A percentile compares a stretch with the other conserved stretches of the same genome.
phyloP scores from a whole-genome alignment of 2,113 vertebrate genomes.

The Dasyornis broadbenti region DNA sequence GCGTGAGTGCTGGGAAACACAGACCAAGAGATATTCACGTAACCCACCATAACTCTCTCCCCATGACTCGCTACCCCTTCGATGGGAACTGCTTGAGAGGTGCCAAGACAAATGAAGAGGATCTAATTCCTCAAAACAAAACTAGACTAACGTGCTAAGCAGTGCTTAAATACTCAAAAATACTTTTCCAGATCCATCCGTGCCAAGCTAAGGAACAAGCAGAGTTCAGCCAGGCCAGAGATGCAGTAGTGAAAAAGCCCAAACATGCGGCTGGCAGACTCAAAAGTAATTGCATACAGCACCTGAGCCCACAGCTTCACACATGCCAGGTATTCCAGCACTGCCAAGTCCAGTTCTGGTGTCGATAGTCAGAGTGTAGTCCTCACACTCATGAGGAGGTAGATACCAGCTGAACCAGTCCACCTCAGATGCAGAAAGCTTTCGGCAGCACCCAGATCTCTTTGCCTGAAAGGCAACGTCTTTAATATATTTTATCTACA shows the following conservation, averaged over 20 bases:
- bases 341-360: not conserved
- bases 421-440: not conserved
- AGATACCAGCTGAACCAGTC: not conserved
- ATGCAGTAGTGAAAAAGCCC: not conserved
- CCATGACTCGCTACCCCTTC: not conserved
- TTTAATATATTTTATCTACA: not conserved
- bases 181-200: not conserved
- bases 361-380: not conserved
- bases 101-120: not conserved
- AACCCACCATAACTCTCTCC: not conserved
- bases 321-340: not conserved
- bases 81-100: not conserved
- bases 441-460: not conserved
- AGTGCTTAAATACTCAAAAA: not conserved
- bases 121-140: not conserved
- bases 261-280: not conserved
- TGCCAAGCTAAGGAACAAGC: not conserved
- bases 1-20: not conserved
- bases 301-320: not conserved
- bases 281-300: rapidly evolving
- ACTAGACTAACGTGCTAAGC: not conserved
- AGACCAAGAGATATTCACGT: not conserved
- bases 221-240: not conserved
- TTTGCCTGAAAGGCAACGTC: not conserved
- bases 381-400: not conserved